Base-by-base conservation (phyloP, 37 sponge, comb jelly and placozoan species). In the Aphrocallistes beatrix region DNA sequence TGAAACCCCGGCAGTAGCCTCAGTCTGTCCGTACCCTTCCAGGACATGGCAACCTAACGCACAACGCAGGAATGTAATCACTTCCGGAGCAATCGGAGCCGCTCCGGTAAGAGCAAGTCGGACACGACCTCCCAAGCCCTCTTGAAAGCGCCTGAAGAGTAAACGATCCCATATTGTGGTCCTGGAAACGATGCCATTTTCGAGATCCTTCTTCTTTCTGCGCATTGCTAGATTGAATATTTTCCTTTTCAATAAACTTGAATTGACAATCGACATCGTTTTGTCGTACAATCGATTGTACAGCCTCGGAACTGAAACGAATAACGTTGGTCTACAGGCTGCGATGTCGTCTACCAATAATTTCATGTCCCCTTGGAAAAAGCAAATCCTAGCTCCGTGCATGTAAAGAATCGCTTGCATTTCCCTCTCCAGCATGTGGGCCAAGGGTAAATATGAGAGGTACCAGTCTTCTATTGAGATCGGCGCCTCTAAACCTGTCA, bases 1-100 rank as follows among this genome's bases (percentile, higher is more conserved):
- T 8, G 89, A 82, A 69, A 89, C 83, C 0, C 88, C 95, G 0
- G 95, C 95, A 38, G 88, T 81, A 38, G 88, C 88, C 87, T 97
- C 99, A 37, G 99, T 97, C 88, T 97, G 99, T 16, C 99, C 99
- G 88, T 97, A 97, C 17, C 99, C 99, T 86, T 97, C 93, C 50
- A 90, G 38, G 38, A 96, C 94, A 82, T 30, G 40, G 38, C 93
- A 93, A 32, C 98, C 98, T 17, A 93, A 83, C 0, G 92, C 89
- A 51, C 84, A 82, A 36, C 93, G 89, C 6, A 91, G 84, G 87
- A 97, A 97, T 39, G 88, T 47, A 84, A 97, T 21, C 13, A 97
- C 94, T 9, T 86, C 85, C 9, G 51, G 49, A 50, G 89, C 86
- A 82, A 97, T 90, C 47, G 99, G 99, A 39, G 99, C 99, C n/a